Conservation (phyloP, 37 sponge, comb jelly and placozoan genomes). For the Dysidea cf. avara region DNA sequence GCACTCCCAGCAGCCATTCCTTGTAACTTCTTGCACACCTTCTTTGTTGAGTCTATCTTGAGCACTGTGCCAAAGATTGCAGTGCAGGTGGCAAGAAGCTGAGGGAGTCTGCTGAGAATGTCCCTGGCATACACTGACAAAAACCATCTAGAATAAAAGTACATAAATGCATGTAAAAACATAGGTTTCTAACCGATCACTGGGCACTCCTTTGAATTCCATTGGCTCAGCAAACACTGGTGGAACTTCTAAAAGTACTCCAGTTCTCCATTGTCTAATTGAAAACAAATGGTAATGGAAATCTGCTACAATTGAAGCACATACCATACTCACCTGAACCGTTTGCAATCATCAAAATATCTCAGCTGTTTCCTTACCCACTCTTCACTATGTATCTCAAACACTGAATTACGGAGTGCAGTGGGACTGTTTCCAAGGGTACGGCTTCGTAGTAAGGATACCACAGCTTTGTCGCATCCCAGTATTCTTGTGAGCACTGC, state of each 20-base stretch:
- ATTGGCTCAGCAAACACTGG: not conserved
- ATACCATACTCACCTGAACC: too few species aligned
- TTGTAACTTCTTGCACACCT: too few species aligned
- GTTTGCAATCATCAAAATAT: too few species aligned
- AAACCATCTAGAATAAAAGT: too few species aligned
- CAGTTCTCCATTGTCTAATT: not conserved
- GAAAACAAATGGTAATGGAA: not conserved
- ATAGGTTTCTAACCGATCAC: conserved; percentile 12
- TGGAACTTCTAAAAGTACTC: too few species aligned
- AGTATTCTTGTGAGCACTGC: conserved; percentile 22
- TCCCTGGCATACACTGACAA: not conserved
- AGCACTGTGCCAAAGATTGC: conserved; percentile 19
- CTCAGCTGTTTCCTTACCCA: not conserved
- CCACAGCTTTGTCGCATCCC: conserved; percentile 14
- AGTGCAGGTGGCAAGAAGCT: too few species aligned
- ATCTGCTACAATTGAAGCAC: not conserved
- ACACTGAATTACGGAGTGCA: not conserved
- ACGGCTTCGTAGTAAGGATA: too few species aligned
- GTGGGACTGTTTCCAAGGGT: conserved; percentile 15
- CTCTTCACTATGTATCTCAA: not conserved
- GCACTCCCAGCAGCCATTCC: too few species aligned
- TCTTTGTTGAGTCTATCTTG: too few species aligned
- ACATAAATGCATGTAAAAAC: too few species aligned
- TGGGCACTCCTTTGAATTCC: not conserved
- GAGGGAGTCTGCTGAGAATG: not conserved